Conservation (phyloP, 2,113 vertebrate genomes). For the Platysteira castanea region DNA sequence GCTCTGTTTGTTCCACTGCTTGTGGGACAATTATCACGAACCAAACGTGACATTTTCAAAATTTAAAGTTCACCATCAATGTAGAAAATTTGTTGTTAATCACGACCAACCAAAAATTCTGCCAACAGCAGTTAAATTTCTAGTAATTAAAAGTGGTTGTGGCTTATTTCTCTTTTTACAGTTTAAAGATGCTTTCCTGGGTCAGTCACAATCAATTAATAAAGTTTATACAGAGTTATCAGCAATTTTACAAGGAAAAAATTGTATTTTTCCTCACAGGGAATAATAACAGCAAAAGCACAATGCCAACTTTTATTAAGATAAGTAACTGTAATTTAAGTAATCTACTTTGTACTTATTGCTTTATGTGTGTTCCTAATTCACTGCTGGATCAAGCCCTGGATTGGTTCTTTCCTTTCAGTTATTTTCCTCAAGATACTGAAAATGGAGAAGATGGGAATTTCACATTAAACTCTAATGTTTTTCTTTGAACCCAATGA, state of each 20-base stretch:
- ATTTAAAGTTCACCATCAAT: background rate
- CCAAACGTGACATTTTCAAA: background rate
- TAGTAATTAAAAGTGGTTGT: background rate
- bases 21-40: fast-evolving
- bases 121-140: background rate
- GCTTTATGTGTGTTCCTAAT: background rate
- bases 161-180: background rate
- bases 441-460: background rate
- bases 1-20: background rate
- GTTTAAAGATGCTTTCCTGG: background rate
- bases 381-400: background rate
- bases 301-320: background rate
- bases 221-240: background rate
- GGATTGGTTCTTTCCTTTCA: background rate
- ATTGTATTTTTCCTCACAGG: background rate
- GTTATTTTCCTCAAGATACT: background rate
- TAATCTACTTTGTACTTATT: background rate
- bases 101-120: background rate
- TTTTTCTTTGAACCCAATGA: background rate
- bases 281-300: background rate
- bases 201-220: background rate
- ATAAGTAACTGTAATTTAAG: background rate
- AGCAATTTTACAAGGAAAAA: background rate
- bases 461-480: background rate
- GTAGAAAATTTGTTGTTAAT: background rate